Percentiles rank a stretch among this genome's conserved stretches.
Evolutionary conservation across 1,140 invertebrate genomes (phyloP).

Genomic region (Archivesica marissinica): DNA sequence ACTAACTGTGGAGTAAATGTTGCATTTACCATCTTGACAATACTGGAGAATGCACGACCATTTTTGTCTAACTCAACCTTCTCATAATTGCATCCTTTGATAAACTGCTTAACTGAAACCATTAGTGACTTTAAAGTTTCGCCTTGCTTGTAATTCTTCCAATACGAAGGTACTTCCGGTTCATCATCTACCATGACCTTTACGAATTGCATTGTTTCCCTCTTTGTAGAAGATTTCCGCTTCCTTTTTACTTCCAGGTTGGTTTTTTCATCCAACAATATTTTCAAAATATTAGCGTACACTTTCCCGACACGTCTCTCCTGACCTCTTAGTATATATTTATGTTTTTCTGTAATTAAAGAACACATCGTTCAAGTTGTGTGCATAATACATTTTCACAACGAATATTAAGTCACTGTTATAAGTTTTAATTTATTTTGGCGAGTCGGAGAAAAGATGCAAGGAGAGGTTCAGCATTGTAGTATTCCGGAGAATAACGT

Average conservation of each 20-base stretch:
- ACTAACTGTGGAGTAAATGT: neutral
- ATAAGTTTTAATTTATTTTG: no score
- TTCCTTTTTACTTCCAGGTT: neutral
- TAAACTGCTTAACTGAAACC: neutral
- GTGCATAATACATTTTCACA: no score
- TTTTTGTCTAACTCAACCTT: neutral
- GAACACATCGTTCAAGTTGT: neutral
- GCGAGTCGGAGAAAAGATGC: no score
- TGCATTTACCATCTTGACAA: slow-evolving; percentile 14
- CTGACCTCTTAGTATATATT: neutral
- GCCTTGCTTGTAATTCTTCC: slow-evolving; percentile 37
- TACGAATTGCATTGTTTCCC: slow-evolving; percentile 10
- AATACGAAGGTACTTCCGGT: slow-evolving; percentile 36
- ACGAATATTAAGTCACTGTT: no score
- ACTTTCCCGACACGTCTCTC: neutral
- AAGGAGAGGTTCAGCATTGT: no score
- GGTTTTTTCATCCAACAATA: neutral
- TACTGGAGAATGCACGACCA: neutral
- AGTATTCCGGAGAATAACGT: no score
- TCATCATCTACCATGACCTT: neutral
- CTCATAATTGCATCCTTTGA: neutral
- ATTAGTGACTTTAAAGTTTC: neutral
- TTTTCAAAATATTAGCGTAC: neutral
- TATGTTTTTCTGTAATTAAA: neutral
- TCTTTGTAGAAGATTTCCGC: neutral